Percentiles rank a stretch among this genome's conserved stretches.
These are phyloP conservation scores for Periphyllus acericola DNA, from an alignment of 2,888 invertebrate genomes.

Conservation along the genomic window DNA sequence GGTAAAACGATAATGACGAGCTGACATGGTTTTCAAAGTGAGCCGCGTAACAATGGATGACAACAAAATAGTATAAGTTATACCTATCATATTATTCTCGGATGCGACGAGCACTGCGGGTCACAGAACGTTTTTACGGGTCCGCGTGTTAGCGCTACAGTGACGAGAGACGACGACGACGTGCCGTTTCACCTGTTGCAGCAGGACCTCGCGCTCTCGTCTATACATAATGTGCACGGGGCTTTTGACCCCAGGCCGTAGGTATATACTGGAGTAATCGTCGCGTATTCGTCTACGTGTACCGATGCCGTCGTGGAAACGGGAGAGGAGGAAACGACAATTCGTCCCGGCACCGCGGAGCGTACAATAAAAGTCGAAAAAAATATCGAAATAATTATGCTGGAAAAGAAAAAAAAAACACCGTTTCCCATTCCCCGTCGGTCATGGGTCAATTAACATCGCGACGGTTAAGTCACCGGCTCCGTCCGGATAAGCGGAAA, in stretches of 20 bases:
- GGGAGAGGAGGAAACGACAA: conserved; percentile 46
- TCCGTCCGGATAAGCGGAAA: conserved; percentile 8
- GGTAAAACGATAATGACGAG: neutral
- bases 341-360: conserved; percentile 43
- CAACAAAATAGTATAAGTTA: neutral
- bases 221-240: neutral
- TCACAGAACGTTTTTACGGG: neutral
- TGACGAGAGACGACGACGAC: neutral
- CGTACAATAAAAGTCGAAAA: neutral
- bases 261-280: too few relatives aligned
- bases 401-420: conserved; percentile 11
- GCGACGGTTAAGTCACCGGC: neutral
- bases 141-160: neutral
- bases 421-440: neutral
- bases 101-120: neutral
- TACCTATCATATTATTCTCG: neutral
- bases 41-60: neutral
- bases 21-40: neutral
- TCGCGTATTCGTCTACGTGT: neutral
- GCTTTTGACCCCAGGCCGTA: conserved; percentile 27
- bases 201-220: neutral
- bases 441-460: conserved; percentile 50
- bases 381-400: neutral
- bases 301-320: neutral
- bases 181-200: conserved; percentile 8